Evolutionary conservation across 92 coral and sea anemone genomes (phyloP).

Genomic region (Zoanthus sansibaricus): DNA sequence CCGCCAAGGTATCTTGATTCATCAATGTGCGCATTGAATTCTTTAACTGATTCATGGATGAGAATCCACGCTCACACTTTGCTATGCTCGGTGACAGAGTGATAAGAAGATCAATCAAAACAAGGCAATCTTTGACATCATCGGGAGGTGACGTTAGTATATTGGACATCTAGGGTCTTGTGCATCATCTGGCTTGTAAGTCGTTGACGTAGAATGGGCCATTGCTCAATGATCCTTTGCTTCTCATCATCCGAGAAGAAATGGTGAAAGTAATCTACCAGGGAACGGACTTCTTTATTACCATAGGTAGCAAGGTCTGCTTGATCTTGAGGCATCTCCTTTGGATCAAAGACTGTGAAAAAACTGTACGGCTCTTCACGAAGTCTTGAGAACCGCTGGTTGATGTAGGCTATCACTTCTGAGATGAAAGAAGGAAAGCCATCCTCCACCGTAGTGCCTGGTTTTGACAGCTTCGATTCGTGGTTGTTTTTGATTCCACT

Average conservation of each 20-base stretch:
- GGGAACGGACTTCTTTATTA: slow-evolving; percentile 39
- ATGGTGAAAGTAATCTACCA: slow-evolving; percentile 47
- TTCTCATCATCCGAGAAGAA: slow-evolving; percentile 47
- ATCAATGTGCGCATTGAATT: slow-evolving; percentile 26
- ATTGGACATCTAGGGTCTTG: slow-evolving; percentile 50
- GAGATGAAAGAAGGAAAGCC: background rate
- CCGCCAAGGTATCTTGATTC: slow-evolving; percentile 42
- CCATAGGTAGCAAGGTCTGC: slow-evolving; percentile 52
- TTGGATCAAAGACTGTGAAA: slow-evolving; percentile 52
- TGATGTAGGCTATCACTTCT: slow-evolving; percentile 20
- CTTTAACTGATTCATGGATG: slow-evolving; percentile 52
- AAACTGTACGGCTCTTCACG: slow-evolving; percentile 45
- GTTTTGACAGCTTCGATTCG: slow-evolving; percentile 26
- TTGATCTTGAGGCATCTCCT: slow-evolving; percentile 50
- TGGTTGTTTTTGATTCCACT: slow-evolving; percentile 42
- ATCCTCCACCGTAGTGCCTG: slow-evolving; percentile 35
- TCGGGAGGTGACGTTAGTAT: slow-evolving; percentile 45
- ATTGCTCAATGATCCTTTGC: slow-evolving; percentile 47
- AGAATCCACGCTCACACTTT: slow-evolving; percentile 56
- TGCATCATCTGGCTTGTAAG: slow-evolving; percentile 46
- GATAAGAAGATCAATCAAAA: slow-evolving; percentile 29
- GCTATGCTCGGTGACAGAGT: slow-evolving; percentile 53
- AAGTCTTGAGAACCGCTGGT: slow-evolving; percentile 45
- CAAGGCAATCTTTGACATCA: slow-evolving; percentile 49
- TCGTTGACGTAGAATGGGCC: slow-evolving; percentile 45